Conservation (phyloP, 2,888 invertebrate species). For the Drosophila parthenogenetica region DNA sequence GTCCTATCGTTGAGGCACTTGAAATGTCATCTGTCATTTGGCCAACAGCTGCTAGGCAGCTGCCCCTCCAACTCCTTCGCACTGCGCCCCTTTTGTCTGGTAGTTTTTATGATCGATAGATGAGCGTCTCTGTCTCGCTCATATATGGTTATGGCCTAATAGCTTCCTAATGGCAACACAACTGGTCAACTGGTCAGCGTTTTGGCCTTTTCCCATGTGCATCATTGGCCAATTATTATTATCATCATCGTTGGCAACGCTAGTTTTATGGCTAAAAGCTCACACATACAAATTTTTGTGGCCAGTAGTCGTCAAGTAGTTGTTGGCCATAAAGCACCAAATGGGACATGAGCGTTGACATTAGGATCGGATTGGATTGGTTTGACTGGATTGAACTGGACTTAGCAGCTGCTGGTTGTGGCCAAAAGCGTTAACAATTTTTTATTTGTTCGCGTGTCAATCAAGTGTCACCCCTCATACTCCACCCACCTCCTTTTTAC, state of each 20-base stretch:
- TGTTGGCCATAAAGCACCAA: slow-evolving; percentile 52
- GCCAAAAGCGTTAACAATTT: slow-evolving; percentile 16
- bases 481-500: background rate
- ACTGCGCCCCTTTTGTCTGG: slow-evolving; percentile 5
- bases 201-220: slow-evolving; percentile 75
- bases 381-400: slow-evolving; percentile 15
- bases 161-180: slow-evolving; percentile 70
- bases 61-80: background rate
- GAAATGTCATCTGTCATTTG: slow-evolving; percentile 78
- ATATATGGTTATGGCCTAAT: slow-evolving; percentile 75
- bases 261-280: slow-evolving; percentile 39
- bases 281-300: slow-evolving; percentile 36
- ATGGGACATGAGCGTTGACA: slow-evolving; percentile 50
- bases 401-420: slow-evolving; percentile 29
- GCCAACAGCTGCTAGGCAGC: slow-evolving; percentile 55
- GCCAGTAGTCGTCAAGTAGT: slow-evolving; percentile 40
- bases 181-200: slow-evolving; percentile 23
- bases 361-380: slow-evolving; percentile 11
- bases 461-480: slow-evolving; percentile 29
- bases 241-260: slow-evolving; percentile 26
- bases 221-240: slow-evolving; percentile 76
- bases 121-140: slow-evolving; percentile 30
- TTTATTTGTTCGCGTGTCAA: slow-evolving; percentile 36
- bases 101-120: slow-evolving; percentile 65
- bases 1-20: slow-evolving; percentile 47